Conservation (phyloP, 2,888 invertebrate species). For the Zhuqinia jingwanae region DNA sequence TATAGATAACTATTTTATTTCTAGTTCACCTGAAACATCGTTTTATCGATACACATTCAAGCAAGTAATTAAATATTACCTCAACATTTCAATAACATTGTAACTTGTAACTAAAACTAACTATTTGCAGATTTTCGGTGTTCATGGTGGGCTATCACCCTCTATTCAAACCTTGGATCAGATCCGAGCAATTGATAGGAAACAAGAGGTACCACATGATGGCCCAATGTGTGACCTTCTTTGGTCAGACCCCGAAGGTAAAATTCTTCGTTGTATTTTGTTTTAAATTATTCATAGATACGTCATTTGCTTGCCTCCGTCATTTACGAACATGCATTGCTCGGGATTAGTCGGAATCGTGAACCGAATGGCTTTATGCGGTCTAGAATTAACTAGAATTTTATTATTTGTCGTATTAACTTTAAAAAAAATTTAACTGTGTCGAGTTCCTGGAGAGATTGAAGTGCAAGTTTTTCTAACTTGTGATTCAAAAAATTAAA, state of each 20-base stretch:
- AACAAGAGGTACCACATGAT: slow-evolving; percentile 99
- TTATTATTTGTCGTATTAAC: no score
- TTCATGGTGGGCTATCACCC: slow-evolving; percentile 98
- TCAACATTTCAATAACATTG: no score
- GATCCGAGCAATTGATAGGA: slow-evolving; percentile 98
- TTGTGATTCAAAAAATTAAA: neutral
- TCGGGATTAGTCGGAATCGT: no score
- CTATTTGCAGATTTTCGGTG: slow-evolving; percentile 93
- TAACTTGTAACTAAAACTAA: no score
- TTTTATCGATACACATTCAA: neutral
- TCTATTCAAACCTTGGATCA: slow-evolving; percentile 99
- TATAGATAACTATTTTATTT: no score
- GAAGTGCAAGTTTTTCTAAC: neutral
- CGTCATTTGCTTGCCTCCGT: no score
- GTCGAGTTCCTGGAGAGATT: slow-evolving; percentile 1
- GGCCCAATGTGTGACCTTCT: slow-evolving; percentile 99
- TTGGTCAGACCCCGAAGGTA: slow-evolving; percentile 99
- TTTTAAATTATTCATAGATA: no score
- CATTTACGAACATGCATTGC: no score
- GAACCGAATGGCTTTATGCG: no score
- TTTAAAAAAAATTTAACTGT: neutral
- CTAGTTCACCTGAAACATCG: neutral
- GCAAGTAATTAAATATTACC: no score
- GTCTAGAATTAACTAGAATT: no score
- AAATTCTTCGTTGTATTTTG: no score